phyloP scores from a whole-genome alignment of 2,797 vertebrate species.

The Cyclura pinguis region DNA sequence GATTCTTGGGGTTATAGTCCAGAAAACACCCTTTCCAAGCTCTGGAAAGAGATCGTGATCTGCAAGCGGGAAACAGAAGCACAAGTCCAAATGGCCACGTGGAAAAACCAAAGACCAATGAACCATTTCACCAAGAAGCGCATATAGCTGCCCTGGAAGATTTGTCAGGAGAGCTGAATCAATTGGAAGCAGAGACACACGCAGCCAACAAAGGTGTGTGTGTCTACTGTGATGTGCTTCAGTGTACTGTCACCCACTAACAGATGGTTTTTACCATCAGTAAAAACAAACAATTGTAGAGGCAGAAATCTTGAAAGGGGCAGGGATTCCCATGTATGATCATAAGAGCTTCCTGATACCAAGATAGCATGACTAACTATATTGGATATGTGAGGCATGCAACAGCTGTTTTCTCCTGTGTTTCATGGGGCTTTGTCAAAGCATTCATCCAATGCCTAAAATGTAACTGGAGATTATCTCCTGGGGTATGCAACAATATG shows the following conservation, averaged over 20 bases:
- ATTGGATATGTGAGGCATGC: not conserved
- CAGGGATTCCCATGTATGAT: not conserved
- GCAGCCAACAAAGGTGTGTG: not conserved
- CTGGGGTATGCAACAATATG: not conserved
- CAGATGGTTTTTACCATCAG: not conserved
- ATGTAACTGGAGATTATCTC: not conserved
- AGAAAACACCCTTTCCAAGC: too few species aligned
- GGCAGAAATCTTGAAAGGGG: not conserved
- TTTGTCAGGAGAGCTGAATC: too few species aligned
- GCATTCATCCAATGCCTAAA: not conserved
- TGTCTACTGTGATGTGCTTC: not conserved
- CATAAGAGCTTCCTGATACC: not conserved
- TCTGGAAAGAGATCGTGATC: not conserved
- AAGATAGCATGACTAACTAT: not conserved
- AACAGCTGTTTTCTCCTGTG: slow-evolving; percentile 50
- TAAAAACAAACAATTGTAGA: not conserved
- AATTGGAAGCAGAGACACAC: not conserved
- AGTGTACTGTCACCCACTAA: not conserved
- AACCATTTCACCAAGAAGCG: not conserved
- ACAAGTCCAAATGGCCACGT: not conserved
- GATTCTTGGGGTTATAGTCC: too few species aligned
- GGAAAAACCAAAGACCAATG: not conserved
- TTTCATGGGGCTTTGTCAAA: not conserved
- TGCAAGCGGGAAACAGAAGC: not conserved
- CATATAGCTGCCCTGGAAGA: not conserved